These are phyloP conservation scores for Drosophila hawaiiensis DNA, from an alignment of 2,888 invertebrate species.

Conservation along the genomic window DNA sequence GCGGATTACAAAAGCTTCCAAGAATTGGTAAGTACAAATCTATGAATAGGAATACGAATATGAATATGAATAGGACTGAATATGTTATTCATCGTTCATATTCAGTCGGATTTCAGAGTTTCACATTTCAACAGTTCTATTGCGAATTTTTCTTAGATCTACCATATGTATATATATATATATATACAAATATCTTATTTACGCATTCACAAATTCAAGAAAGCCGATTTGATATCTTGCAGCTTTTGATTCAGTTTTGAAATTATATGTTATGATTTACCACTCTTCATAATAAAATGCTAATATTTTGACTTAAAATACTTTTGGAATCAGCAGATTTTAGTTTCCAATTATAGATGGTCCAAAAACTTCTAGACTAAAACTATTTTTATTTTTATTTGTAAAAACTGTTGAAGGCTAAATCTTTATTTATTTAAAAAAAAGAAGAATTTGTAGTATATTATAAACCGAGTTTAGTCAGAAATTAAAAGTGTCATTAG, in stretches of 20 bases:
- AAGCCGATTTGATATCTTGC: no score
- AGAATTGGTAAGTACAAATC: conserved; percentile 65
- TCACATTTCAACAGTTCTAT: neutral
- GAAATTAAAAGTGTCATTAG: neutral
- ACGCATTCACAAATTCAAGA: neutral
- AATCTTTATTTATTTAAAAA: neutral
- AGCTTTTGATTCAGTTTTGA: neutral
- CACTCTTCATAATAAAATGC: neutral
- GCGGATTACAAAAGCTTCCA: conserved; percentile 67
- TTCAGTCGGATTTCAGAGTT: conserved; percentile 3
- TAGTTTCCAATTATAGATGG: neutral
- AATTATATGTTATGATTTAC: neutral
- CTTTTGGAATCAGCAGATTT: neutral
- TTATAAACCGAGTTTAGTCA: neutral
- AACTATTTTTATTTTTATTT: neutral
- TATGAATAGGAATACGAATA: neutral
- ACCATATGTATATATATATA: no score
- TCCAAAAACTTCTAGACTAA: neutral
- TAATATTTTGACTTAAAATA: neutral
- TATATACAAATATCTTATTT: neutral
- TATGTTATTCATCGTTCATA: neutral
- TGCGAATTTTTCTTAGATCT: neutral
- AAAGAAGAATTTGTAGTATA: neutral
- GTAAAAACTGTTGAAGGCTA: neutral
- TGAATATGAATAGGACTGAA: conserved; percentile 1